Base-by-base conservation (phyloP, 1,140 invertebrate species). In the Sesamia nonagrioides region DNA sequence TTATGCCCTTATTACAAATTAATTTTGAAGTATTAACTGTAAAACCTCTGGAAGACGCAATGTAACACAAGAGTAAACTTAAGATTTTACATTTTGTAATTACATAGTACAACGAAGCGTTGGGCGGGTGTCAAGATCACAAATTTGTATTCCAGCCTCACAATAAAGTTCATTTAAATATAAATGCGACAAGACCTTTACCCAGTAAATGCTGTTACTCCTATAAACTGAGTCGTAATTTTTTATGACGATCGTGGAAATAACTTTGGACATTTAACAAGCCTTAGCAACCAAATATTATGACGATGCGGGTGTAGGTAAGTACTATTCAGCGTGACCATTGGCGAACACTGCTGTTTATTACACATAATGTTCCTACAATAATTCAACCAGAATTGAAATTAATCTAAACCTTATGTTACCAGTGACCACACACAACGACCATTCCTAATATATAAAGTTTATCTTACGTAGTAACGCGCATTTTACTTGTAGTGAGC, bases 121-220 rank as follows among this genome's bases (percentile, higher is more conserved):
- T 42, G 73, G 71, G 68, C 79, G 72, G 74, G 84, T 83, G 86
- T 84, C 58, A 86, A 86, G 86, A 89, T 88, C 88, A 80, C 85
- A 86, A 90, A 90, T 90, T 90, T 89, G 88, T 90, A 90, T 90
- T 90, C 89, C 85, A 83, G 82, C 54, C 84, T 88, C 89, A 90
- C 84, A 90, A 89, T 90, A 88, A 88, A 90, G 84, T 87, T 90
- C 84, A 90, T 90, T 90, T 90, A 89, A 89, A 90, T 90, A 90
- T 88, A 90, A 90, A 90, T 89, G 88, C 86, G 87, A 88, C 87
- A 89, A 86, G 85, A 86, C 84, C 84, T 86, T 84, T 88, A 84
- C 80, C 84, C 84, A 82, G 87, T 88, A 85, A 86, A 87, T 82
- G 89, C 77, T 85, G 86, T 83, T 84, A 82, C 80, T 86, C 79